Evolutionary conservation across 2,113 vertebrate genomes (phyloP).

Genomic region (Aphyosemion australe): DNA sequence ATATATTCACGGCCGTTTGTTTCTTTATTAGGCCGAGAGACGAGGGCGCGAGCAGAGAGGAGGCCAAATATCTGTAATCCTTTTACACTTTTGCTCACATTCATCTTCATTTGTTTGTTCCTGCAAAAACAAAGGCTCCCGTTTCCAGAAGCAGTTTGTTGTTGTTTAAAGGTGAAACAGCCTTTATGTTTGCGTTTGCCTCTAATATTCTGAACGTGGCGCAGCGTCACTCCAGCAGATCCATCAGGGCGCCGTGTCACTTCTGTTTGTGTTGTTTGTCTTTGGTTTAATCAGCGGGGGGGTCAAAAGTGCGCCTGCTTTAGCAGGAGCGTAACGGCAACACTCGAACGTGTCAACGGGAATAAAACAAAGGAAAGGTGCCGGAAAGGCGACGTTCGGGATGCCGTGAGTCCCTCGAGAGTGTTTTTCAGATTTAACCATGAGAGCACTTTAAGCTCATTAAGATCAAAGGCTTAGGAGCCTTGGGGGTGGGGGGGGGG

Average conservation of each 20-base stretch:
- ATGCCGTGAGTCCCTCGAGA: not conserved
- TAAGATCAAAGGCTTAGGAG: conserved; percentile 34
- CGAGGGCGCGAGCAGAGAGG: not conserved
- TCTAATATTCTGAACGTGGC: conserved; percentile 27
- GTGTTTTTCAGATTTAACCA: conserved; percentile 25
- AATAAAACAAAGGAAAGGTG: not conserved
- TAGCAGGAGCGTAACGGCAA: too few species aligned
- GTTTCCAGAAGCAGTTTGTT: conserved; percentile 12
- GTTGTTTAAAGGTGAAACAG: not conserved
- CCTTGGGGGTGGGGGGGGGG: conserved; percentile 15
- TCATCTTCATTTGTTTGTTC: not conserved
- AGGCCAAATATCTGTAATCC: conserved; percentile 21
- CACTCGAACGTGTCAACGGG: not conserved
- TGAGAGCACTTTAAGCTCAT: conserved; percentile 33
- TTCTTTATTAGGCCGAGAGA: conserved; percentile 33
- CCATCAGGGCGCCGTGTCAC: conserved; percentile 17
- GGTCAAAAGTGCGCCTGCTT: not conserved
- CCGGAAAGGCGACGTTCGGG: not conserved
- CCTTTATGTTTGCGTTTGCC: conserved; percentile 38
- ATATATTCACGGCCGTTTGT: conserved; percentile 45
- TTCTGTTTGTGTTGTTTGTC: conserved; percentile 44
- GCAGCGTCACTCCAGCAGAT: conserved; percentile 29
- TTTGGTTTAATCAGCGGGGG: conserved; percentile 41
- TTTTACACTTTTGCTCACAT: not conserved
- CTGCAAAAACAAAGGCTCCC: conserved; percentile 31